Evolutionary conservation across 1,140 invertebrate species (phyloP).

Genomic region (Globodera rostochiensis): DNA sequence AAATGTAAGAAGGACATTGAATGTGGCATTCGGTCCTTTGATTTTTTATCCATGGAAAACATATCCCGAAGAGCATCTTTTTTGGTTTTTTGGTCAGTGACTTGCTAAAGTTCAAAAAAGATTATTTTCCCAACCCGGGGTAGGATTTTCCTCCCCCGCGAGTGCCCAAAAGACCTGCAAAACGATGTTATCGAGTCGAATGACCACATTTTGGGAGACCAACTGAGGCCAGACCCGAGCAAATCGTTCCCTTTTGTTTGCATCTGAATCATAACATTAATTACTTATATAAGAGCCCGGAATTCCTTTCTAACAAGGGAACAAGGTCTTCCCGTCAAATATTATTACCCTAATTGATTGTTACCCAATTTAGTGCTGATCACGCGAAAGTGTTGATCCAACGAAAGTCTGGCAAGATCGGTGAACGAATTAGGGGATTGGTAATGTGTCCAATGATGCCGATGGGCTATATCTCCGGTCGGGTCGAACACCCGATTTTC

Average conservation of each 20-base stretch:
- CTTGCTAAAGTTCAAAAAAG: conserved; percentile 76
- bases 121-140: conserved; percentile 38
- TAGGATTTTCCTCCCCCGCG: conserved; percentile 54
- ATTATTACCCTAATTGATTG: too few relatives aligned
- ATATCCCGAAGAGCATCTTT: conserved; percentile 41
- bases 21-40: conserved; percentile 34
- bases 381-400: conserved; percentile 71
- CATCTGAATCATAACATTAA: conserved; percentile 34
- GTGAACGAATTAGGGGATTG: conserved; percentile 50
- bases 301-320: too few relatives aligned
- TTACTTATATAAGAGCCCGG: neutral
- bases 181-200: conserved; percentile 80
- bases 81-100: conserved; percentile 73
- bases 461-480: conserved; percentile 26
- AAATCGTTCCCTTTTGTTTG: conserved; percentile 36
- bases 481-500: conserved; percentile 31
- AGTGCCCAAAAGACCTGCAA: conserved; percentile 81
- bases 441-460: conserved; percentile 53
- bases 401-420: conserved; percentile 66
- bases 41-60: conserved; percentile 31
- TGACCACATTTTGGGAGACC: conserved; percentile 85
- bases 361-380: conserved; percentile 54
- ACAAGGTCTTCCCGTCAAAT: too few relatives aligned
- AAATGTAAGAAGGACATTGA: conserved; percentile 74
- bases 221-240: conserved; percentile 68